Conservation (phyloP, 2,113 vertebrate species). For the Myiozetetes cayanensis region DNA sequence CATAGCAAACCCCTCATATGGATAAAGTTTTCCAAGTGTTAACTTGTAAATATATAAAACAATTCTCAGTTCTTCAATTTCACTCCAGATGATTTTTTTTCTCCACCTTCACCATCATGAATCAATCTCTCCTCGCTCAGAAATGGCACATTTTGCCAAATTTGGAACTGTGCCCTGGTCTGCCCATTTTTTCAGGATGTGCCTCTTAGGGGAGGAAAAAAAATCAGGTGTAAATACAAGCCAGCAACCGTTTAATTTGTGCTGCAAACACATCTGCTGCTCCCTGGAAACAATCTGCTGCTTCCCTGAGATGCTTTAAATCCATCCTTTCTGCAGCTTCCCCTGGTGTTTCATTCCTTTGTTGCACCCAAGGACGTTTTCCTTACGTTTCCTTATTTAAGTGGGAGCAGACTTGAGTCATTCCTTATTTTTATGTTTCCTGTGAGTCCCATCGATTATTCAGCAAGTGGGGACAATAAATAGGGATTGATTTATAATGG, state of each 20-base stretch:
- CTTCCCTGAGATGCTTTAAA: background rate
- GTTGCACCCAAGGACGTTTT: background rate
- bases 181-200: background rate
- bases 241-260: background rate
- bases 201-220: background rate
- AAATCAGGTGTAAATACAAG: background rate
- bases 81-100: background rate
- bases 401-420: background rate
- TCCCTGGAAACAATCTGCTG: background rate
- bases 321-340: background rate
- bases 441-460: conserved; percentile 12
- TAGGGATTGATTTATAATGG: conserved; percentile 40
- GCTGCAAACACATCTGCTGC: background rate
- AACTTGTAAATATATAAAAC: background rate
- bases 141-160: background rate
- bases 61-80: background rate
- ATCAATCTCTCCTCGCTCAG: background rate
- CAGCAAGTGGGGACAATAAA: background rate
- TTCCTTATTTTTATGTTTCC: conserved; percentile 44
- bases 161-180: background rate
- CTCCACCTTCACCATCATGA: background rate
- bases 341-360: no score
- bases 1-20: background rate
- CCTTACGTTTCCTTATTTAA: conserved; percentile 7
- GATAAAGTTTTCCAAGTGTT: background rate